Percentiles rank a stretch among this genome's conserved stretches.
phyloP scores from a whole-genome alignment of 30 jellyfish, hydroid and myxozoan genomes.

The Clytia hemisphaerica region DNA sequence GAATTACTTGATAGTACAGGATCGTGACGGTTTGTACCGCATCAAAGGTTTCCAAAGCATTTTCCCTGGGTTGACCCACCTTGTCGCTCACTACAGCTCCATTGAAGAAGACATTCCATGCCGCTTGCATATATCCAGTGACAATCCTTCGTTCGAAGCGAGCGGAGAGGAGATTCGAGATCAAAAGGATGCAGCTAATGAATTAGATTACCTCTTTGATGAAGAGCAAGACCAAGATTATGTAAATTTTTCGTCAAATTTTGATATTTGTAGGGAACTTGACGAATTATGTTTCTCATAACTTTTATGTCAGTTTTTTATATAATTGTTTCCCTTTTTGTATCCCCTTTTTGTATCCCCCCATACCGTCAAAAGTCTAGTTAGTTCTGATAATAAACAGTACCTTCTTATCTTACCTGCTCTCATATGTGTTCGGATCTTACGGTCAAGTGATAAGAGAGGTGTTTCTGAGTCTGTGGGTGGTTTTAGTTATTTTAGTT shows the following conservation, averaged over 20 bases:
- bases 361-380: no score
- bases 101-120: slow-evolving; percentile 68
- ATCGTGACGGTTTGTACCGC: slow-evolving; percentile 22
- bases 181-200: background rate
- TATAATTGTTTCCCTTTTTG: no score
- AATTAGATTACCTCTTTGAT: slow-evolving; percentile 24
- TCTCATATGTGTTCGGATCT: no score
- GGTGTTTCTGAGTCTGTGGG: no score
- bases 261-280: slow-evolving; percentile 50
- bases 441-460: no score
- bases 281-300: no score
- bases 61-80: slow-evolving; percentile 40
- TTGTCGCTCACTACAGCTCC: slow-evolving; percentile 72
- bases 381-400: no score
- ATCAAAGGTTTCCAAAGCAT: slow-evolving; percentile 57
- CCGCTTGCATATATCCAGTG: slow-evolving; percentile 53
- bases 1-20: slow-evolving; percentile 39
- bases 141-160: slow-evolving; percentile 35
- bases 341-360: no score
- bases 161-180: background rate
- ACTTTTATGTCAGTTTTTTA: no score
- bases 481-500: no score
- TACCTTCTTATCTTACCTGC: no score
- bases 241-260: slow-evolving; percentile 40
- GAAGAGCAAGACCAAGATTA: slow-evolving; percentile 67